These are phyloP conservation scores for Liolophura sinensis DNA, from an alignment of 1,140 invertebrate species.

Conservation along the genomic window DNA sequence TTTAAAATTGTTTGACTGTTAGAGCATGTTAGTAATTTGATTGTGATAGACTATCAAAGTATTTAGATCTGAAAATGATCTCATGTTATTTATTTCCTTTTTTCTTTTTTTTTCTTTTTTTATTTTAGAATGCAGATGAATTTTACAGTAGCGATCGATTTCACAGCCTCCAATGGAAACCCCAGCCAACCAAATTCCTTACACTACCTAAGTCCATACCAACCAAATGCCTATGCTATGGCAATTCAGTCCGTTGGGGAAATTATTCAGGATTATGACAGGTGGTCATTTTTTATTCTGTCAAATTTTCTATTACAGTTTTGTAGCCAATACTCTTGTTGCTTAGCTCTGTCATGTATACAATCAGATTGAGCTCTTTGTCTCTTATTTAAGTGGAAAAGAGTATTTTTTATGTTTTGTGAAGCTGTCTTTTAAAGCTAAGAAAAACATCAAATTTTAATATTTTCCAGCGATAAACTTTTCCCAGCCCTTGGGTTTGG, in stretches of 20 bases:
- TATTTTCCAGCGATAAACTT: slow-evolving; percentile 52
- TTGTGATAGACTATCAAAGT: no score
- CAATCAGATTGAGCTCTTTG: no score
- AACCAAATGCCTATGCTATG: slow-evolving; percentile 64
- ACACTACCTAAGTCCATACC: slow-evolving; percentile 62
- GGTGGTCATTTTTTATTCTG: slow-evolving; percentile 35
- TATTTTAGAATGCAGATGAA: slow-evolving; percentile 62
- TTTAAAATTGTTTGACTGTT: no score
- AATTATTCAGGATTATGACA: slow-evolving; percentile 69
- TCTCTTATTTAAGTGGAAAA: no score
- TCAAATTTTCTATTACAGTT: no score
- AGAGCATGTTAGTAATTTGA: no score
- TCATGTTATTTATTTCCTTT: slow-evolving; percentile 4
- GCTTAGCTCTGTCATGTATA: no score
- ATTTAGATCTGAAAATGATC: background rate
- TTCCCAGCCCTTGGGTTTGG: slow-evolving; percentile 60
- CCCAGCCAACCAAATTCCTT: slow-evolving; percentile 63
- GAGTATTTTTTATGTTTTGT: no score
- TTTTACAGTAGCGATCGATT: slow-evolving; percentile 71
- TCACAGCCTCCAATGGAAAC: slow-evolving; percentile 71
- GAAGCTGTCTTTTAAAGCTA: no score
- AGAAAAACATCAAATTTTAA: no score
- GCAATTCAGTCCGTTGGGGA: slow-evolving; percentile 65
- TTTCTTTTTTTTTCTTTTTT: slow-evolving; percentile 20
- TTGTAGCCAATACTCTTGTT: no score